These are phyloP conservation scores for Marmota flaviventris DNA, from an alignment of 2,113 vertebrate species.

Conservation along the genomic window DNA sequence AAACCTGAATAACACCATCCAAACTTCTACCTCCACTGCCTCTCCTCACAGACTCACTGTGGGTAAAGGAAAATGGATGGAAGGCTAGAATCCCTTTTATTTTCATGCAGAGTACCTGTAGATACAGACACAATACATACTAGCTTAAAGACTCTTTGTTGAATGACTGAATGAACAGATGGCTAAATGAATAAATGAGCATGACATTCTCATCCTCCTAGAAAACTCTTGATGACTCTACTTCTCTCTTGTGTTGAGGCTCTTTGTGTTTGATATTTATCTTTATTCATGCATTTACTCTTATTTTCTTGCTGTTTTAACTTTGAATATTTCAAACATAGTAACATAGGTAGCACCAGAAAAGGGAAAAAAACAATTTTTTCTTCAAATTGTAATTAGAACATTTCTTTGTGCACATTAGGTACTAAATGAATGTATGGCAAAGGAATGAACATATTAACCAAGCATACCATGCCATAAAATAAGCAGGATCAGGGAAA, in stretches of 20 bases:
- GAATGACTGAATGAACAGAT: neutral
- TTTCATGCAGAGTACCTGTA: neutral
- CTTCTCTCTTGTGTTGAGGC: neutral
- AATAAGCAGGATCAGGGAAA: neutral
- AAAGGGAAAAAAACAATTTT: neutral
- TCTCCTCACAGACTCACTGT: neutral
- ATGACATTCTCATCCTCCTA: neutral
- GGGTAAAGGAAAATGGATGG: neutral
- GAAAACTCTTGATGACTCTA: neutral
- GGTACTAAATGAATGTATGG: neutral
- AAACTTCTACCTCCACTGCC: neutral
- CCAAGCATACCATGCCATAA: neutral
- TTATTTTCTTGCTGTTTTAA: constrained; percentile 27
- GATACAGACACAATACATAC: neutral
- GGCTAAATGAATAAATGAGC: neutral
- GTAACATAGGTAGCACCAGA: neutral
- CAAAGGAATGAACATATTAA: neutral
- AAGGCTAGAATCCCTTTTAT: neutral
- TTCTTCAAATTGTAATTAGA: neutral
- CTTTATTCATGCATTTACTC: neutral
- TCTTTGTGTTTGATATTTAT: neutral
- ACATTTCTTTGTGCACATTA: neutral
- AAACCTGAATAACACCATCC: neutral
- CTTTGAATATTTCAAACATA: neutral
- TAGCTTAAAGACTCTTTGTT: neutral